These are phyloP conservation scores for Candoia aspera DNA, from an alignment of 2,113 vertebrate species.

Conservation along the genomic window DNA sequence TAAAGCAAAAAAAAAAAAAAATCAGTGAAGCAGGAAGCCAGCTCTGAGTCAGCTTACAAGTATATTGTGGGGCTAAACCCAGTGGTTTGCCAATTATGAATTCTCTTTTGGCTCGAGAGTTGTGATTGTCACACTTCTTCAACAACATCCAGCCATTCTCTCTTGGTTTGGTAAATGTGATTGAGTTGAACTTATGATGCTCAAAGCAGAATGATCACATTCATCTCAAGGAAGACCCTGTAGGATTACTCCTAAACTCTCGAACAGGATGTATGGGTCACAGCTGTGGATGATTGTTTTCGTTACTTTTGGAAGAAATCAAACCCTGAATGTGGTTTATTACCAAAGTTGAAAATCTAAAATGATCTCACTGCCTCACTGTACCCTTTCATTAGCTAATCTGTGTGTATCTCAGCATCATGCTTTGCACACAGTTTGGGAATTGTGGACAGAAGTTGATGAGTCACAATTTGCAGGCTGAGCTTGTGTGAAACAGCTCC, in stretches of 20 bases:
- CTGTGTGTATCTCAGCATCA: background rate
- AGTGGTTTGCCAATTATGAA: background rate
- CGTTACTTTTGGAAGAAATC: background rate
- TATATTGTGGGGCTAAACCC: background rate
- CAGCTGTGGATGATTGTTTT: background rate
- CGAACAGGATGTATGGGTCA: background rate
- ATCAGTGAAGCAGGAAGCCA: background rate
- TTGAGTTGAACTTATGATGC: too few species aligned
- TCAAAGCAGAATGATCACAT: background rate
- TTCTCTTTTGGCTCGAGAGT: background rate
- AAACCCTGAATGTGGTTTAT: background rate
- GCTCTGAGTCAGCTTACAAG: background rate
- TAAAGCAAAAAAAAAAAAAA: background rate
- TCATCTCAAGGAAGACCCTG: background rate
- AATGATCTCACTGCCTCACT: background rate
- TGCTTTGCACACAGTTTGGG: background rate
- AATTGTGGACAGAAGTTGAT: background rate
- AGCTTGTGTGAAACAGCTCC: slow-evolving; percentile 30
- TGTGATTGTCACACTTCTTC: background rate
- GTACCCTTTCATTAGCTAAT: background rate
- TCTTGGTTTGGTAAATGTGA: background rate
- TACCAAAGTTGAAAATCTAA: background rate
- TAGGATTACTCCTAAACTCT: background rate
- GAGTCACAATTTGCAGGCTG: slow-evolving; percentile 26
- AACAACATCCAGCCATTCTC: background rate